phyloP scores from a whole-genome alignment of 2,113 vertebrate species.

The Australoheros scitulus region DNA sequence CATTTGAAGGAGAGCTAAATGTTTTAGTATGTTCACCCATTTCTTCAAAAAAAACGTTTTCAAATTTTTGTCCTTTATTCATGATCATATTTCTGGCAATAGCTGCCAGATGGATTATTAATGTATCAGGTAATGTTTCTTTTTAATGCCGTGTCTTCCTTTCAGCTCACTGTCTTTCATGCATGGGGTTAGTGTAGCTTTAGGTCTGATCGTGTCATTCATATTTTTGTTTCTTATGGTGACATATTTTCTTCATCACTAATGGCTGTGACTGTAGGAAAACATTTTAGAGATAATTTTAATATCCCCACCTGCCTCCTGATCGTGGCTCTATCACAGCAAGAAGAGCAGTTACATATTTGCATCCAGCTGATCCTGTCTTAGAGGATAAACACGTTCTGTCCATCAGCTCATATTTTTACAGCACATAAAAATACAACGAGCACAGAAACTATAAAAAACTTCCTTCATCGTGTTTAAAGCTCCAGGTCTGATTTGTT shows the following conservation, averaged over 20 bases:
- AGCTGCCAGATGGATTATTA: not conserved
- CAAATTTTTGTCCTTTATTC: not conserved
- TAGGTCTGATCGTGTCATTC: fast-evolving
- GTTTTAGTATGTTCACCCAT: not conserved
- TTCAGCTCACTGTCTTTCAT: not conserved
- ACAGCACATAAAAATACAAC: not conserved
- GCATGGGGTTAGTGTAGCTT: not conserved
- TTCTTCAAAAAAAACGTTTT: not conserved
- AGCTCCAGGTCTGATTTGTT: not conserved
- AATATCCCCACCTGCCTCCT: not conserved
- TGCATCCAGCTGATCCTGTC: not conserved
- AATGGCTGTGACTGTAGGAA: not conserved
- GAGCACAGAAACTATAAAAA: not conserved
- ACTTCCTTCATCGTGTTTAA: not conserved
- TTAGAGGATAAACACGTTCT: too few relatives aligned
- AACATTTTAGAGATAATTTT: not conserved
- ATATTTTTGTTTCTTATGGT: not conserved
- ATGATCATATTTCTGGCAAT: not conserved
- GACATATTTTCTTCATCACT: not conserved
- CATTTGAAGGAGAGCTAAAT: not conserved
- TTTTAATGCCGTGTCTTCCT: not conserved
- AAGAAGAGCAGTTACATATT: not conserved
- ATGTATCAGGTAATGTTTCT: not conserved
- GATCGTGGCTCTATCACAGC: not conserved
- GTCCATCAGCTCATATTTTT: not conserved